These are phyloP conservation scores for Cottoperca gobio DNA, from an alignment of 2,797 vertebrate species.

Conservation along the genomic window DNA sequence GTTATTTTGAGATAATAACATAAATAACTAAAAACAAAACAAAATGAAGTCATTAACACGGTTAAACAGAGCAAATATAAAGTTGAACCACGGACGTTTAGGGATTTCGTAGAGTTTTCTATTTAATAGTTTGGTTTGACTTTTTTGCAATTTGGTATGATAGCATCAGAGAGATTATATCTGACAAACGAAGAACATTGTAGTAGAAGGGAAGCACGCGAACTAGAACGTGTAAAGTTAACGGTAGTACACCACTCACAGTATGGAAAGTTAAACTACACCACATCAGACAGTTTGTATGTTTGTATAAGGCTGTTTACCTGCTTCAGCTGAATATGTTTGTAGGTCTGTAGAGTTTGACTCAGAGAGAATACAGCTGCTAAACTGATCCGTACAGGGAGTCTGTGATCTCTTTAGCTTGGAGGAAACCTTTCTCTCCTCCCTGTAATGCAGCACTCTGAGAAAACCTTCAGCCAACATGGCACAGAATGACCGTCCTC, in stretches of 20 bases:
- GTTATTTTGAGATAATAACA: too few species aligned
- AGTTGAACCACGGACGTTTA: too few species aligned
- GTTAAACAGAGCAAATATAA: too few species aligned
- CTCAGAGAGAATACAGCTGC: neutral
- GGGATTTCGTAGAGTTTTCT: neutral
- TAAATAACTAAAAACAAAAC: too few species aligned
- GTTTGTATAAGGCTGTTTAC: slow-evolving; percentile 44
- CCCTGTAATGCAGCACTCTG: slow-evolving; percentile 64
- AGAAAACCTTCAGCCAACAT: slow-evolving; percentile 80
- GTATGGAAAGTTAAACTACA: neutral
- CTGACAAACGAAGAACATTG: slow-evolving; percentile 16
- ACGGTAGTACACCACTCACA: neutral
- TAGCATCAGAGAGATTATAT: neutral
- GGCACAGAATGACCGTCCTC: neutral
- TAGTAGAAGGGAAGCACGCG: neutral
- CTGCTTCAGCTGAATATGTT: slow-evolving; percentile 43
- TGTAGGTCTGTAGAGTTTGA: neutral
- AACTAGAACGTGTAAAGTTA: neutral
- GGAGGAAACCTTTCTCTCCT: slow-evolving; percentile 51
- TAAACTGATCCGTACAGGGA: neutral
- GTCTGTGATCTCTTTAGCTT: slow-evolving; percentile 24
- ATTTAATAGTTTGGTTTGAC: neutral
- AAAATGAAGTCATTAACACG: too few species aligned
- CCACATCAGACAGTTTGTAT: neutral
- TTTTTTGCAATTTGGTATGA: neutral